A percentile compares a stretch with the other conserved stretches of the same genome.
These are phyloP conservation scores for Hybognathus amarus DNA, from an alignment of 2,797 vertebrate species.

Conservation along the genomic window DNA sequence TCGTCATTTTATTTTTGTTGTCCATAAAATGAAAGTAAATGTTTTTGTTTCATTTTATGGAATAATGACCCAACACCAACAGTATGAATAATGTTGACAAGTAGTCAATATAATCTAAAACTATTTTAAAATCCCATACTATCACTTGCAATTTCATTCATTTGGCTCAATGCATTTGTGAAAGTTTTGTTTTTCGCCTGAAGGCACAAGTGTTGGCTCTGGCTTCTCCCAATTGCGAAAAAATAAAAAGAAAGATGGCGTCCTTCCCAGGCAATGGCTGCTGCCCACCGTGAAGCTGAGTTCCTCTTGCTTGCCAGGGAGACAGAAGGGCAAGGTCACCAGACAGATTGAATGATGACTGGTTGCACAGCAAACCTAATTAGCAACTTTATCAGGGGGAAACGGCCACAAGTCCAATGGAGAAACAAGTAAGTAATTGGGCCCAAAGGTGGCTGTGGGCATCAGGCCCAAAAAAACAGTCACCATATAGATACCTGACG, in stretches of 20 bases:
- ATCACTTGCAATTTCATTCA: conserved; percentile 54
- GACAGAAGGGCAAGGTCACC: conserved; percentile 78
- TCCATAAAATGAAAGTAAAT: not conserved
- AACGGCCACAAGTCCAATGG: conserved; percentile 69
- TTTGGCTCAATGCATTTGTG: conserved; percentile 58
- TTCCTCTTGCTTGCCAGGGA: conserved; percentile 71
- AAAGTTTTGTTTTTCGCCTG: conserved; percentile 70
- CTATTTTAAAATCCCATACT: conserved; percentile 65
- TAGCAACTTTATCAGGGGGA: conserved; percentile 75
- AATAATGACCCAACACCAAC: too few relatives aligned
- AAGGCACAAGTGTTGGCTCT: conserved; percentile 68
- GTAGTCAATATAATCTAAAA: not conserved
- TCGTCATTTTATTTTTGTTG: not conserved
- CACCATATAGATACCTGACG: conserved; percentile 54
- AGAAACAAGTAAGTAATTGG: conserved; percentile 78
- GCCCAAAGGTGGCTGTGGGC: conserved; percentile 82
- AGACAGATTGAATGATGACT: conserved; percentile 79
- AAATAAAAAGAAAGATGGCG: conserved; percentile 72
- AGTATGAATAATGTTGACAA: not conserved
- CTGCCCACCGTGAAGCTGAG: conserved; percentile 65
- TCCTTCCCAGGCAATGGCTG: conserved; percentile 69
- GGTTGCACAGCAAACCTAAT: conserved; percentile 75
- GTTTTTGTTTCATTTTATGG: not conserved
- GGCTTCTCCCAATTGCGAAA: conserved; percentile 46
- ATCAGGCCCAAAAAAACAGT: conserved; percentile 71